A percentile compares a stretch with the other conserved stretches of the same genome.
These are phyloP conservation scores for Polyodon spathula DNA, from an alignment of 2,113 vertebrate species.

Conservation along the genomic window DNA sequence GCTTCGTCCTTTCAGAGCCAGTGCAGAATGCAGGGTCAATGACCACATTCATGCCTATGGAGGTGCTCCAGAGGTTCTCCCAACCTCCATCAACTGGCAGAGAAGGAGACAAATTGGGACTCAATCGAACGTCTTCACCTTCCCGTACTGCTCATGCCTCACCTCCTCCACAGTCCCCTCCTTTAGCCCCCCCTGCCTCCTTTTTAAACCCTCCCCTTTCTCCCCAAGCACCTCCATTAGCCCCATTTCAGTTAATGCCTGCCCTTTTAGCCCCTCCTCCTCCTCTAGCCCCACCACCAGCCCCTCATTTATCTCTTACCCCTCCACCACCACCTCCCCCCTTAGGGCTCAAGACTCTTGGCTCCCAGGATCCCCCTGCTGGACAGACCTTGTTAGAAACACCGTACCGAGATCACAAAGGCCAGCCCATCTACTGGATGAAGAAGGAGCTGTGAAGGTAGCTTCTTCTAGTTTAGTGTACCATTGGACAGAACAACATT, in stretches of 20 bases:
- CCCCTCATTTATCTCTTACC: neutral
- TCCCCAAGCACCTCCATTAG: neutral
- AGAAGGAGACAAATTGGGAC: neutral
- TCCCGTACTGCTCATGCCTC: slow-evolving; percentile 23
- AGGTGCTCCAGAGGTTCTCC: slow-evolving; percentile 60
- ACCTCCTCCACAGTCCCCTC: neutral
- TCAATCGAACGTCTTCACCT: neutral
- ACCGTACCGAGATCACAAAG: slow-evolving; percentile 66
- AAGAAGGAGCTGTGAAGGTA: slow-evolving; percentile 72
- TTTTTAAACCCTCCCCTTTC: neutral
- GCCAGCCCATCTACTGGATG: slow-evolving; percentile 88
- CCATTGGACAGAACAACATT: too few relatives aligned
- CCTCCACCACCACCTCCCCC: slow-evolving; percentile 6
- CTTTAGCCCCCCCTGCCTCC: neutral
- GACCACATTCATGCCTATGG: slow-evolving; percentile 53
- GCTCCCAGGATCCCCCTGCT: neutral
- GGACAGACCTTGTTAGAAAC: slow-evolving; percentile 57
- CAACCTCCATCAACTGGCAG: slow-evolving; percentile 13
- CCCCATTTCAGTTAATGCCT: slow-evolving; percentile 3
- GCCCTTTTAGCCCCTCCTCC: slow-evolving; percentile 8
- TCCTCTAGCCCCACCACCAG: slow-evolving; percentile 11
- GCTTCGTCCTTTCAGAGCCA: slow-evolving; percentile 64
- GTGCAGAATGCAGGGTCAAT: slow-evolving; percentile 74
- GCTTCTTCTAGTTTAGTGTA: too few relatives aligned
- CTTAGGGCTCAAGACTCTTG: slow-evolving; percentile 1